These are phyloP conservation scores for Lerema accius DNA, from an alignment of 1,140 invertebrate species.

Conservation along the genomic window DNA sequence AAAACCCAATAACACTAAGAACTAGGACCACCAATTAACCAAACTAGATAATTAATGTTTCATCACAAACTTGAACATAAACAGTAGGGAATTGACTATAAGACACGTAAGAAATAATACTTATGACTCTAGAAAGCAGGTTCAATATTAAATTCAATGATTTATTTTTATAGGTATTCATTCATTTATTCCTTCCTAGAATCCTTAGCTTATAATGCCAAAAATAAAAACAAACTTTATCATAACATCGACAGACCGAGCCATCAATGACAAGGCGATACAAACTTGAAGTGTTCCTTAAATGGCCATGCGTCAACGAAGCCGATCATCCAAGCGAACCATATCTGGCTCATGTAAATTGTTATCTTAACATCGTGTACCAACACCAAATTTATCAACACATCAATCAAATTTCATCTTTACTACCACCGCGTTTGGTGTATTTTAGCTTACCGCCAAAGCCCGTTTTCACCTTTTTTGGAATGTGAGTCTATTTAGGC, in stretches of 20 bases:
- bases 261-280: conserved; percentile 44
- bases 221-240: conserved; percentile 30
- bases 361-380: conserved; percentile 53
- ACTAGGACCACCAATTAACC: too few relatives aligned
- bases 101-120: too few relatives aligned
- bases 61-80: too few relatives aligned
- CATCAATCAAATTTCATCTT: conserved; percentile 33
- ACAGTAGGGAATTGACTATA: too few relatives aligned
- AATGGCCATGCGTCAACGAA: conserved; percentile 40
- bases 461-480: conserved; percentile 13
- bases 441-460: background rate
- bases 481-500: conserved; percentile 39
- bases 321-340: conserved; percentile 39
- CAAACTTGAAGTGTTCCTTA: conserved; percentile 46
- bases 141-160: too few relatives aligned
- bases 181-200: background rate
- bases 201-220: background rate
- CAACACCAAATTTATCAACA: conserved; percentile 34
- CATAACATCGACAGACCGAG: conserved; percentile 42
- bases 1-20: too few relatives aligned
- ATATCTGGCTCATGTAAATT: conserved; percentile 55
- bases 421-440: background rate
- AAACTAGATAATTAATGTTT: too few relatives aligned
- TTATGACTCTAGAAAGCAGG: too few relatives aligned
- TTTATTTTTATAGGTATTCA: too few relatives aligned